Percentiles rank a stretch among this genome's conserved stretches.
Conservation (phyloP, 2,113 vertebrate genomes). For the Sialia sialis region DNA sequence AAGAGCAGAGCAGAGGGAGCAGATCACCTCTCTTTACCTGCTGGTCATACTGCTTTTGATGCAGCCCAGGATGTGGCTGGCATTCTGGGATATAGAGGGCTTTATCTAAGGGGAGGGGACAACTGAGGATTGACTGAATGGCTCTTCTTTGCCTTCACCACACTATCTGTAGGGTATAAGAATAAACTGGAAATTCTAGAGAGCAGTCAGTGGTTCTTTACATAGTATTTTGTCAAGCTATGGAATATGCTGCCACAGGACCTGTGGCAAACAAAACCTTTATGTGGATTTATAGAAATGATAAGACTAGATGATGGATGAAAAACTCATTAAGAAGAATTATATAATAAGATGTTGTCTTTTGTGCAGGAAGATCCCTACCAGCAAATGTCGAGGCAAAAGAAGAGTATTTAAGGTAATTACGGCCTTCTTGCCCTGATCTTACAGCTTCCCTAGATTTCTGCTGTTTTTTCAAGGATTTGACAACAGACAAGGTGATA, state of each 20-base stretch:
- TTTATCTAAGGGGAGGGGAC: background rate
- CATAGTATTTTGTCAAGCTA: background rate
- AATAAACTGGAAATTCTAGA: background rate
- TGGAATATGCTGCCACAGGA: background rate
- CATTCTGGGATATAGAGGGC: background rate
- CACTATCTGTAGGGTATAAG: background rate
- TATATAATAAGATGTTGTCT: background rate
- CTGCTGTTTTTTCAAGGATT: background rate
- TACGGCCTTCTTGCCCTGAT: background rate
- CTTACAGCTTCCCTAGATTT: background rate
- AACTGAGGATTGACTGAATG: background rate
- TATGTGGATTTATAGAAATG: background rate
- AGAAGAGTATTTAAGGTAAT: background rate
- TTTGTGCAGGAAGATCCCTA: background rate
- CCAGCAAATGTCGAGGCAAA: background rate
- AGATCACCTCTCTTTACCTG: background rate
- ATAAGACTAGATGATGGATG: background rate
- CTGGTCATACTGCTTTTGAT: fast-evolving
- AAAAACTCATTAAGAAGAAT: background rate
- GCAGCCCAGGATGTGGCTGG: background rate
- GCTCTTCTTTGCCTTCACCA: background rate
- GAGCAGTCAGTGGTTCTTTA: background rate
- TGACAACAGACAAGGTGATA: background rate
- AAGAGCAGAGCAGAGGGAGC: background rate
- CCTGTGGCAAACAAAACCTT: background rate